Base-by-base conservation (phyloP, 2,113 vertebrate species). In the Megaleporinus macrocephalus region DNA sequence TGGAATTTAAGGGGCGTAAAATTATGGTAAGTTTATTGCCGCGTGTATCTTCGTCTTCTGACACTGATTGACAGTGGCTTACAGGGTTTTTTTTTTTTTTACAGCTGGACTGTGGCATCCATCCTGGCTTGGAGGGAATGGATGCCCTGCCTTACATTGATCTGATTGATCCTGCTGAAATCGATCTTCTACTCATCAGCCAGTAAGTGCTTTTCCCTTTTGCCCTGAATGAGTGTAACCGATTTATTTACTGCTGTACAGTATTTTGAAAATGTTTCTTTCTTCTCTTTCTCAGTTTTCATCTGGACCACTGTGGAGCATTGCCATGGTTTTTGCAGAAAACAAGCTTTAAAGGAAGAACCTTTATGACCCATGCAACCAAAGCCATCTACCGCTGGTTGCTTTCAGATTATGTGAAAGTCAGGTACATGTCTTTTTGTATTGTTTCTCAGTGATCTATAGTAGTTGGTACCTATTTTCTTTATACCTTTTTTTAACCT, bases 381-480 rank as follows among this genome's bases (percentile, higher is more conserved):
- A 99, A 99, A 92, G 98, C 98, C 73, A 99, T 99, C 90, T 99
- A 99, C 89, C 95, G 97, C 82, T 99, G 98, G 98, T 94, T 99
- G 6, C 94, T 99, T 75, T 99, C 98, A 3, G 98, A 99, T 89
- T 99, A 96, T 15, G 98, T 99, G 87, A 99, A 99, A 96, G 98
- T 99, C 92, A 99, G 98, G 98, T 36, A 36, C 33, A 9, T 9
- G 11, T 44, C 41, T 11, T 4, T 44, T 11, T 5, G 5, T 5
- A 10, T 44, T 44, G 10, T 44, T 9, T 44, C 5, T 44, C 41
- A 44, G 4, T 44, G 41, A 44, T 44, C 10, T 44, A 11, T 10
- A 10, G 4, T 4, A 10, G 41, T 9, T 9, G 4, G 5, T 10
- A 7, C 41, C 6, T 36, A 4, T 36, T 36, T 4, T 36, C 3